A percentile compares a stretch with the other conserved stretches of the same genome.
Conservation (phyloP, 2,797 vertebrate species). For the Micrastur ruficollis region DNA sequence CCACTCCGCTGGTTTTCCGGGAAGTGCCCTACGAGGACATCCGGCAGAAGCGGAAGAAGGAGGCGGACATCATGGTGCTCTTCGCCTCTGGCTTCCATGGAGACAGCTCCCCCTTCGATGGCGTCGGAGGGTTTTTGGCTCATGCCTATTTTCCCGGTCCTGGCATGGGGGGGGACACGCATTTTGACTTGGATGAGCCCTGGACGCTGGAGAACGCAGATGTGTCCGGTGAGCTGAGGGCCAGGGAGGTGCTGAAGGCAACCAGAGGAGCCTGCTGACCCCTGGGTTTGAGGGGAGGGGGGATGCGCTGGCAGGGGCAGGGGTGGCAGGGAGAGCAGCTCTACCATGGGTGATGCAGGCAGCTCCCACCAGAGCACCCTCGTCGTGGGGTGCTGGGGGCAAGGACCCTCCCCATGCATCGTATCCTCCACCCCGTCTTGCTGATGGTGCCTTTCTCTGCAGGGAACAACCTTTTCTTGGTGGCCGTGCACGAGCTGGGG, state of each 20-base stretch:
- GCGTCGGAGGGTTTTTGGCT: conserved; percentile 90
- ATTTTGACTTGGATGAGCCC: conserved; percentile 93
- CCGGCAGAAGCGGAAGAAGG: conserved; percentile 85
- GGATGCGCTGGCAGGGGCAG: background rate
- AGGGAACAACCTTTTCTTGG: conserved; percentile 97
- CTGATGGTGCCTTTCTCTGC: background rate
- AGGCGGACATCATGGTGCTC: conserved; percentile 95
- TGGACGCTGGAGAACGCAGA: conserved; percentile 92
- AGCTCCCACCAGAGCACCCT: background rate
- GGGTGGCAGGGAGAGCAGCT: background rate
- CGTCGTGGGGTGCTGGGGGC: background rate
- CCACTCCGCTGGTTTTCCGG: conserved; percentile 87
- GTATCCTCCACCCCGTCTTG: rapidly evolving
- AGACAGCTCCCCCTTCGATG: conserved; percentile 96
- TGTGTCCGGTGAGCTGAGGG: conserved; percentile 82
- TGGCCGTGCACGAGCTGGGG: conserved; percentile 93
- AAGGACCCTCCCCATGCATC: rapidly evolving
- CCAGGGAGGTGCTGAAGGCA: background rate
- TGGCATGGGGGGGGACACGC: conserved; percentile 93
- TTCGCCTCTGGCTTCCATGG: conserved; percentile 94
- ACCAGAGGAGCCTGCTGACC: background rate
- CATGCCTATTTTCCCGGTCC: conserved; percentile 95
- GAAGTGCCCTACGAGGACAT: conserved; percentile 92
- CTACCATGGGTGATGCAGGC: background rate
- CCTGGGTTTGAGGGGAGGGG: background rate